Percentiles rank a stretch among this genome's conserved stretches.
phyloP scores from a whole-genome alignment of 2,888 invertebrate genomes.

The Ganaspis brasiliensis region DNA sequence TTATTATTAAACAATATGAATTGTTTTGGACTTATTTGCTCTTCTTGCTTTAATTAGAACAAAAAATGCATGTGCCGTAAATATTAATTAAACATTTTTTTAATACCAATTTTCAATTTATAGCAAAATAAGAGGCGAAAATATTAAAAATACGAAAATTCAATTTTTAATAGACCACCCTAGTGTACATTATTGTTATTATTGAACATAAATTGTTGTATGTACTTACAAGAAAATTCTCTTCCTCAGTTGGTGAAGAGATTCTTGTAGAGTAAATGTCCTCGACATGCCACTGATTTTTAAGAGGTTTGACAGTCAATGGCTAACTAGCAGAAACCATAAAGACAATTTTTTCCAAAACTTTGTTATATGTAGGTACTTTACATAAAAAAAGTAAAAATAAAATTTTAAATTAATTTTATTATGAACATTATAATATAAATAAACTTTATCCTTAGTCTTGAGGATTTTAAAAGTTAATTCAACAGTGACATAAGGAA shows the following conservation, averaged over 20 bases:
- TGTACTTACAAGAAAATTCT: background rate
- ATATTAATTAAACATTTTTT: no score
- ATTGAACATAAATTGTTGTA: background rate
- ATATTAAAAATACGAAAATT: no score
- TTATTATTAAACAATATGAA: no score
- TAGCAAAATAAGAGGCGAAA: no score
- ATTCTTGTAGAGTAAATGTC: background rate
- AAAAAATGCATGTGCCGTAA: no score
- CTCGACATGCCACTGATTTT: conserved; percentile 24
- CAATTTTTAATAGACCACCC: no score
- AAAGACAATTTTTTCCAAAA: background rate
- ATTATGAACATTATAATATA: background rate
- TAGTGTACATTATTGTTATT: no score
- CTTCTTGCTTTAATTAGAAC: no score
- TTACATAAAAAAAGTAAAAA: background rate
- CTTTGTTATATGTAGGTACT: background rate
- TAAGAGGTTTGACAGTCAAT: conserved; percentile 12
- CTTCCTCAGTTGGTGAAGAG: background rate
- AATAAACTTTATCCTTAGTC: background rate
- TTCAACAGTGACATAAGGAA: no score
- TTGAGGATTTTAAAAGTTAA: no score
- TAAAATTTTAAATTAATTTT: background rate
- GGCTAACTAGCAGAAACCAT: background rate
- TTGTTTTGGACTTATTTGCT: no score
- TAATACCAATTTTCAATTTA: no score